phyloP scores from a whole-genome alignment of 2,888 invertebrate genomes.

The Trichacis sp. region DNA sequence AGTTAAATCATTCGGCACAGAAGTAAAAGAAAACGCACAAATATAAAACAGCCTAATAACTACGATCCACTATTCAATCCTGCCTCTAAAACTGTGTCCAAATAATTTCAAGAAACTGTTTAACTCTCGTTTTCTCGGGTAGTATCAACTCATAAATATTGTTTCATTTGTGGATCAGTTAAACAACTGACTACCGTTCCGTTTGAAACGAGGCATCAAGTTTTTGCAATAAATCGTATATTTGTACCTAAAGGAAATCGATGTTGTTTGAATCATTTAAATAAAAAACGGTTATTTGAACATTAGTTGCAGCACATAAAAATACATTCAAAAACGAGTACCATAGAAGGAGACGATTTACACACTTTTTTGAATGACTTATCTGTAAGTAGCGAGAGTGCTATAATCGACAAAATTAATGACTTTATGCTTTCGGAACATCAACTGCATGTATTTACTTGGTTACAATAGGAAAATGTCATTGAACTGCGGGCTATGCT shows the following conservation, averaged over 20 bases:
- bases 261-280: conserved; percentile 20
- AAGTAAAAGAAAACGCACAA: too few relatives aligned
- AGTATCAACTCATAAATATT: too few relatives aligned
- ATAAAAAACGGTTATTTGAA: conserved; percentile 25
- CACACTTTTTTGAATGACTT: neutral
- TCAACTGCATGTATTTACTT: conserved; percentile 28
- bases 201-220: conserved; percentile 2
- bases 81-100: too few relatives aligned
- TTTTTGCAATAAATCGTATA: conserved; percentile 3
- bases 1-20: too few relatives aligned
- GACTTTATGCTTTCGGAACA: conserved; percentile 25
- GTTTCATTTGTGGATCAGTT: conserved; percentile 1
- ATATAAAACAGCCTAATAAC: too few relatives aligned
- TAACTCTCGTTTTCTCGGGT: conserved; percentile 15
- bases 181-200: neutral
- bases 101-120: too few relatives aligned
- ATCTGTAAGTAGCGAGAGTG: too few relatives aligned
- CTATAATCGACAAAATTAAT: conserved; percentile 11
- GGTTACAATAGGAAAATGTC: conserved; percentile 26
- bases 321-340: conserved; percentile 9
- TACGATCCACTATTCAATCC: too few relatives aligned
- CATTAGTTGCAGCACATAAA: conserved; percentile 14
- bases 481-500: conserved; percentile 20
- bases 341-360: conserved; percentile 11
- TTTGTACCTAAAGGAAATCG: conserved; percentile 17